phyloP scores from a whole-genome alignment of 2,888 invertebrate genomes.

The Neuroscelio doddi region DNA sequence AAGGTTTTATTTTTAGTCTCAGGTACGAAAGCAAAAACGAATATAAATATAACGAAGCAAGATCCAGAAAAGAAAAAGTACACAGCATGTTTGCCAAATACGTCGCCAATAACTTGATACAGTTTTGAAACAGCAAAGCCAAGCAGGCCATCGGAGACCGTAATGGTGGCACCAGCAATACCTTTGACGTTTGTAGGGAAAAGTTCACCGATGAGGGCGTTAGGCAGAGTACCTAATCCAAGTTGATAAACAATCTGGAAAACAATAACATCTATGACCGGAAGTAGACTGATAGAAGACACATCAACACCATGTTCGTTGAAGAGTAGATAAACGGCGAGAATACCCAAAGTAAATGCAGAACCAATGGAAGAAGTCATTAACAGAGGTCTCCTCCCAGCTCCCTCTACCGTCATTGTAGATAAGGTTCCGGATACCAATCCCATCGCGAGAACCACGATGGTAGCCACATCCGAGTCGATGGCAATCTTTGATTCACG shows the following conservation, averaged over 20 bases:
- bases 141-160: slow-evolving; percentile 64
- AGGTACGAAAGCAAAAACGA: slow-evolving; percentile 61
- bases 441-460: slow-evolving; percentile 73
- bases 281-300: slow-evolving; percentile 57
- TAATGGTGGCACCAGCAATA: slow-evolving; percentile 62
- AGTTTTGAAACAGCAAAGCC: slow-evolving; percentile 65
- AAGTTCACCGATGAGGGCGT: slow-evolving; percentile 65
- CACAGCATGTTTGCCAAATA: slow-evolving; percentile 53
- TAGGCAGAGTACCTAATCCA: slow-evolving; percentile 67
- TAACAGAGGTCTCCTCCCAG: slow-evolving; percentile 73
- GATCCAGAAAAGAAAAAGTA: slow-evolving; percentile 64
- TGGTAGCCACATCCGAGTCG: slow-evolving; percentile 67
- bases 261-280: slow-evolving; percentile 61
- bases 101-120: slow-evolving; percentile 60
- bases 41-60: slow-evolving; percentile 60
- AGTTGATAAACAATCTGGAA: slow-evolving; percentile 66
- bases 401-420: slow-evolving; percentile 70
- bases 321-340: slow-evolving; percentile 60
- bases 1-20: slow-evolving; percentile 68
- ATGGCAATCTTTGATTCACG: slow-evolving; percentile 56
- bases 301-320: slow-evolving; percentile 50
- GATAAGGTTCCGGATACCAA: slow-evolving; percentile 65
- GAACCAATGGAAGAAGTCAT: slow-evolving; percentile 71
- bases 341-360: slow-evolving; percentile 55
- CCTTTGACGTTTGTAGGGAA: slow-evolving; percentile 67